A percentile compares a stretch with the other conserved stretches of the same genome.
Conservation (phyloP, 1,140 invertebrate species). For the Pachypsylla venusta region DNA sequence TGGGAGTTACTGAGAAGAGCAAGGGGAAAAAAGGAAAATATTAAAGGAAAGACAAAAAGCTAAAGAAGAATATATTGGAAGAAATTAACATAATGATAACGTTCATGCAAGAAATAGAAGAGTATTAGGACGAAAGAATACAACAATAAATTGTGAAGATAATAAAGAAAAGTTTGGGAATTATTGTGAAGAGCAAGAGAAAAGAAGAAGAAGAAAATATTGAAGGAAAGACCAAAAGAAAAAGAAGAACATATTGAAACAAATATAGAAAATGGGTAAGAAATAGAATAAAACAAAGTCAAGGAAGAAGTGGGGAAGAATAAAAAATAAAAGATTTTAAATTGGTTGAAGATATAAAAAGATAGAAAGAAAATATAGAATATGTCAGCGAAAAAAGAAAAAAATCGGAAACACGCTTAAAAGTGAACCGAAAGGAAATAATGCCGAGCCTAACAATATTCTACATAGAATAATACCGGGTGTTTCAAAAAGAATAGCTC, state of each 20-base stretch:
- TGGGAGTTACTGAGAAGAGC: too few species aligned
- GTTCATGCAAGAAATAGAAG: too few species aligned
- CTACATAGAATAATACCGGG: too few species aligned
- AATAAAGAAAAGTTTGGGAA: too few species aligned
- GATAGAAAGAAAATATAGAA: not conserved
- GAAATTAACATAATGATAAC: not conserved
- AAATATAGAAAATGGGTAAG: not conserved
- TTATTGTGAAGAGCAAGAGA: not conserved
- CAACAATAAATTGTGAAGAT: too few species aligned
- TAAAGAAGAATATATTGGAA: not conserved
- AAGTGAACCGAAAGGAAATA: too few species aligned
- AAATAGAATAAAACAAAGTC: not conserved
- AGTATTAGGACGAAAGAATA: too few species aligned
- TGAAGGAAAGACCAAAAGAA: not conserved
- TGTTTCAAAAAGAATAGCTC: too few species aligned
- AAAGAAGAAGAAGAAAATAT: not conserved
- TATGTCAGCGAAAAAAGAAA: not conserved
- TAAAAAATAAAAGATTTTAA: not conserved
- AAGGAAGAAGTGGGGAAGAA: not conserved
- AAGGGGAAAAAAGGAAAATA: not conserved
- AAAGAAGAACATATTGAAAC: not conserved
- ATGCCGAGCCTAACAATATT: too few species aligned
- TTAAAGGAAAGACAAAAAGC: not conserved
- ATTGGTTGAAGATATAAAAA: not conserved
- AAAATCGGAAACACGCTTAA: too few species aligned